Conservation (phyloP, 2,113 vertebrate genomes). For the Gallinago paraguaiae region DNA sequence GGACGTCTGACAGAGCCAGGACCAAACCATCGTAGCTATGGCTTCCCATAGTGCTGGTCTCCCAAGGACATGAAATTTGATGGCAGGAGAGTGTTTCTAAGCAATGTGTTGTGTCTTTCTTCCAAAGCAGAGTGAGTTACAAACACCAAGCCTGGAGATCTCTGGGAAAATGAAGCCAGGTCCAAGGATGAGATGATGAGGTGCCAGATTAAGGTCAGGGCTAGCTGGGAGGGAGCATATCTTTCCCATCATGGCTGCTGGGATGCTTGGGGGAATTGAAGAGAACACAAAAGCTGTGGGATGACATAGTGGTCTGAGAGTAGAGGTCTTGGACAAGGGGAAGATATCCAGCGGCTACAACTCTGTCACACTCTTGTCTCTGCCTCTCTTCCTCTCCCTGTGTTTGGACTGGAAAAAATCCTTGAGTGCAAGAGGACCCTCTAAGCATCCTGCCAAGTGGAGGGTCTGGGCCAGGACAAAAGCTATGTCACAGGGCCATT, state of each 20-base stretch:
- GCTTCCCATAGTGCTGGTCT: neutral
- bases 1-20: neutral
- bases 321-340: neutral
- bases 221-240: neutral
- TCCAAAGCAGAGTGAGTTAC: neutral
- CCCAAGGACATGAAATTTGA: neutral
- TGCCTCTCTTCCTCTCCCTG: neutral
- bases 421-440: neutral
- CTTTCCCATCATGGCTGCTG: neutral
- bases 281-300: neutral
- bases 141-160: neutral
- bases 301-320: neutral
- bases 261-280: neutral
- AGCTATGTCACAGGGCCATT: neutral
- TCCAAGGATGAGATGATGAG: neutral
- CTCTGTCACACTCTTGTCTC: neutral
- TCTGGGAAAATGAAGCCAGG: neutral
- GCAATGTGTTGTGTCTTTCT: neutral
- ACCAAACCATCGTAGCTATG: rapidly evolving
- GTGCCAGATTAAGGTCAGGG: neutral
- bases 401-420: neutral
- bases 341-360: neutral
- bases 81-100: neutral
- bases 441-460: neutral
- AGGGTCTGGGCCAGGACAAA: neutral